These are phyloP conservation scores for Pseudomyrmex dendroicus DNA, from an alignment of 1,140 invertebrate species.

Conservation along the genomic window DNA sequence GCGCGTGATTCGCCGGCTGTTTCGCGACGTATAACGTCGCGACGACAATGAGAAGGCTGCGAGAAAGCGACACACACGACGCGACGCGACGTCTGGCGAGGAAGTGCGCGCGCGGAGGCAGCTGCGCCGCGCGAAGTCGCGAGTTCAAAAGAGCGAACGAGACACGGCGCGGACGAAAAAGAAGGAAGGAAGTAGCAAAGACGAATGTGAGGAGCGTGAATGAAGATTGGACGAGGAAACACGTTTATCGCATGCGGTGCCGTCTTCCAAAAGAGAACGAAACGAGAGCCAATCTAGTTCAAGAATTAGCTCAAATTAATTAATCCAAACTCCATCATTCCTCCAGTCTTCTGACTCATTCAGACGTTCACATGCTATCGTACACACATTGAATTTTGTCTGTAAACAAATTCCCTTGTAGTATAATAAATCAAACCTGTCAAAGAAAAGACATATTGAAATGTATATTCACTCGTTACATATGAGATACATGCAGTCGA, in stretches of 20 bases:
- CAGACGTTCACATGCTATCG: too few relatives aligned
- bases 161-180: not conserved
- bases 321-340: too few relatives aligned
- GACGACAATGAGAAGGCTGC: constrained; percentile 23
- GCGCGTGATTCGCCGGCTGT: not conserved
- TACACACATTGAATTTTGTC: too few relatives aligned
- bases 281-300: too few relatives aligned
- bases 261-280: too few relatives aligned
- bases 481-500: too few relatives aligned
- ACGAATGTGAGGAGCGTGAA: constrained; percentile 3
- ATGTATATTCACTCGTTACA: too few relatives aligned
- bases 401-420: too few relatives aligned
- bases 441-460: too few relatives aligned
- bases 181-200: not conserved
- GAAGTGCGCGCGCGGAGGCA: constrained; percentile 38
- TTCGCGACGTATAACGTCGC: constrained; percentile 12
- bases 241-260: not conserved
- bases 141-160: not conserved
- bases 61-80: constrained; percentile 19
- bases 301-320: too few relatives aligned
- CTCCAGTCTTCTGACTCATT: too few relatives aligned
- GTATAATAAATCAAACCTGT: too few relatives aligned
- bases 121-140: constrained; percentile 24
- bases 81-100: constrained; percentile 35
- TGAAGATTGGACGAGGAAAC: constrained; percentile 14